Evolutionary conservation across 2,797 vertebrate species (phyloP).

Genomic region (Lagocephalus sceleratus): DNA sequence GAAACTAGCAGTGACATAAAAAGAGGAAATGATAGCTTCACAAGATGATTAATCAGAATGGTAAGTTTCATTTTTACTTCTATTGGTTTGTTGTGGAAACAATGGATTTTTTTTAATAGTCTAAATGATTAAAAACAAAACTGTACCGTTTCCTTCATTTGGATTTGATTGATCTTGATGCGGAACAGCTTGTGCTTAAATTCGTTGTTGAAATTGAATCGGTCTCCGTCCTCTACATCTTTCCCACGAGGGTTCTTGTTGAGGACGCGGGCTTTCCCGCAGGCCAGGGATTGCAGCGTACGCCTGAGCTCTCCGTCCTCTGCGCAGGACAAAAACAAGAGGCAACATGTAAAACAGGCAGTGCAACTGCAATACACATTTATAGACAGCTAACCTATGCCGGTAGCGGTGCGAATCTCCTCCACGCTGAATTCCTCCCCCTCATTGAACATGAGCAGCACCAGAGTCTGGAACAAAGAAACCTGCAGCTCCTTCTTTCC

Average conservation of each 20-base stretch:
- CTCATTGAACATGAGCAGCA: slow-evolving; percentile 99
- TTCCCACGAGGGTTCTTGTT: slow-evolving; percentile 95
- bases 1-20: too few relatives aligned
- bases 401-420: slow-evolving; percentile 93
- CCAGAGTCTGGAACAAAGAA: slow-evolving; percentile 96
- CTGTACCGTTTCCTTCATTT: slow-evolving; percentile 99
- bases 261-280: slow-evolving; percentile 95
- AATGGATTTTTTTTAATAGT: neutral
- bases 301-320: slow-evolving; percentile 95
- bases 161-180: slow-evolving; percentile 99
- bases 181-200: slow-evolving; percentile 98
- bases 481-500: slow-evolving; percentile 98
- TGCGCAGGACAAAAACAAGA: slow-evolving; percentile 29
- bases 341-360: slow-evolving; percentile 5
- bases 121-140: neutral
- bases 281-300: slow-evolving; percentile 95
- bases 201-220: slow-evolving; percentile 96
- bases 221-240: slow-evolving; percentile 97
- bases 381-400: slow-evolving; percentile 82
- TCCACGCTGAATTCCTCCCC: slow-evolving; percentile 98
- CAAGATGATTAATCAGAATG: too few relatives aligned
- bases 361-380: slow-evolving; percentile 1
- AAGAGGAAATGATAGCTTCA: too few relatives aligned
- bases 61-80: too few relatives aligned
- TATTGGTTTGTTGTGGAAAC: neutral